A percentile compares a stretch with the other conserved stretches of the same genome.
phyloP scores from a whole-genome alignment of 2,797 vertebrate genomes.

The Sciurus carolinensis region DNA sequence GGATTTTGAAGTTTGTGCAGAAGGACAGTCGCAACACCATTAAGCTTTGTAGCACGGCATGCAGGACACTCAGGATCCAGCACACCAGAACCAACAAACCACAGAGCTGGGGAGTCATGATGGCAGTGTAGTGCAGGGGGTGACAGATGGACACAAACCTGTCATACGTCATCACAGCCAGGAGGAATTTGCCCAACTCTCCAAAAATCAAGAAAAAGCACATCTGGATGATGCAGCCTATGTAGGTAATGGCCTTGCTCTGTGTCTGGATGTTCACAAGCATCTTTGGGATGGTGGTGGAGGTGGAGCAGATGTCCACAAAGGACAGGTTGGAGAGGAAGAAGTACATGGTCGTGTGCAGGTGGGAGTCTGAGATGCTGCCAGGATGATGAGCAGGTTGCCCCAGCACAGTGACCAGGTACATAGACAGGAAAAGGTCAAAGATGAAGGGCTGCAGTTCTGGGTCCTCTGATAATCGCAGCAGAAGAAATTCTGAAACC shows the following conservation, averaged over 20 bases:
- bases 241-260: neutral
- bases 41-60: too few relatives aligned
- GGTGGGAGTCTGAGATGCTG: neutral
- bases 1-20: too few relatives aligned
- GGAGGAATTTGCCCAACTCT: slow-evolving; percentile 22
- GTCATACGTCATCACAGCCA: slow-evolving; percentile 73
- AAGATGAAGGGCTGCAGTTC: neutral
- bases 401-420: neutral
- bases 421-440: neutral
- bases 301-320: too few relatives aligned
- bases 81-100: too few relatives aligned
- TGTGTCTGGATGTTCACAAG: neutral
- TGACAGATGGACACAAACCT: slow-evolving; percentile 74
- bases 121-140: slow-evolving; percentile 58
- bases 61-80: too few relatives aligned
- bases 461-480: too few relatives aligned
- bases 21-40: too few relatives aligned
- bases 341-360: slow-evolving; percentile 50
- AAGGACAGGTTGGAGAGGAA: neutral
- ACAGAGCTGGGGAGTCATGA: too few relatives aligned
- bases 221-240: slow-evolving; percentile 37
- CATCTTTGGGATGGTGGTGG: too few relatives aligned
- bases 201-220: neutral
- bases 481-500: too few relatives aligned
- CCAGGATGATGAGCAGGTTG: neutral